A percentile compares a stretch with the other conserved stretches of the same genome.
Conservation (phyloP, 2,888 invertebrate species). For the Pammene aurita region DNA sequence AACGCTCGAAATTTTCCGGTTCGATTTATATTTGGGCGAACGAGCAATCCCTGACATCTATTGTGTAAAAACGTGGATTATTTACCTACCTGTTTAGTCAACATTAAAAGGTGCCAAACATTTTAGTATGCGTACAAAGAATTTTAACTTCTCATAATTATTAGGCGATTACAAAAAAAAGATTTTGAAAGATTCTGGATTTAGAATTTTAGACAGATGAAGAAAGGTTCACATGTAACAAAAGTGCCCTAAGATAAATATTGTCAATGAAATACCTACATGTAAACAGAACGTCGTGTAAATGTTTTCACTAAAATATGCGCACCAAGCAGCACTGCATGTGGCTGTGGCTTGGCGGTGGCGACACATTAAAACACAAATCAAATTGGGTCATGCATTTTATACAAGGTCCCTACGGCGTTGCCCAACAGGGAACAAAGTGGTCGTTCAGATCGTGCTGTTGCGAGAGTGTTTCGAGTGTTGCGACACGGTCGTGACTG, state of each 20-base stretch:
- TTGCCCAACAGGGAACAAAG: conserved; percentile 28
- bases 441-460: conserved; percentile 12
- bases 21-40: not conserved
- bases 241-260: too few species aligned
- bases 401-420: conserved; percentile 22
- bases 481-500: conserved; percentile 31
- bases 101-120: not conserved
- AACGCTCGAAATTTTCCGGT: conserved; percentile 15
- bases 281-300: not conserved
- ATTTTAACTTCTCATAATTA: too few species aligned
- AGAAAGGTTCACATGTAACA: too few species aligned
- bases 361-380: conserved; percentile 22
- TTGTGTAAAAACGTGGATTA: not conserved
- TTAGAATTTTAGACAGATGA: too few species aligned
- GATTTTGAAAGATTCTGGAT: too few species aligned
- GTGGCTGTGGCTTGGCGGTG: not conserved
- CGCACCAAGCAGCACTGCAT: conserved; percentile 6
- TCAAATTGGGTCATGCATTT: conserved; percentile 28
- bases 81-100: not conserved
- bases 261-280: not conserved
- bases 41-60: not conserved
- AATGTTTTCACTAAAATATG: not conserved
- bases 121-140: too few species aligned
- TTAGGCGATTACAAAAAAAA: too few species aligned
- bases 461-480: not conserved